phyloP scores from a whole-genome alignment of 2,797 vertebrate species.

The Macropodus opercularis region DNA sequence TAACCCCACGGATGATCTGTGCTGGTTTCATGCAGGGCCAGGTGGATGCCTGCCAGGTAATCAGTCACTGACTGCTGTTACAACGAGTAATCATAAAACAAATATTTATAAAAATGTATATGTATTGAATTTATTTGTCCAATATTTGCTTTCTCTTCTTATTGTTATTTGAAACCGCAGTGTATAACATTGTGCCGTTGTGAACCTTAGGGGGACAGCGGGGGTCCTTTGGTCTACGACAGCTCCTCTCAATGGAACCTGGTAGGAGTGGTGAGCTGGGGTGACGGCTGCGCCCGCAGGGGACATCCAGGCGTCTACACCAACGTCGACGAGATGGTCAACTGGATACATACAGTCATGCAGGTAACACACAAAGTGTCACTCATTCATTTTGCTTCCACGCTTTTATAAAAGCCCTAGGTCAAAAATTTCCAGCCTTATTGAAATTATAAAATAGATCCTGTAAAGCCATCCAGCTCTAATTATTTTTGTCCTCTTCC shows the following conservation, averaged over 20 bases:
- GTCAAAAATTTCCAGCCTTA: not conserved
- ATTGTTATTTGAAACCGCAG: too few relatives aligned
- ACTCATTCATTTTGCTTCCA: too few relatives aligned
- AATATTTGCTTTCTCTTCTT: not conserved
- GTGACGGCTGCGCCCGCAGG: constrained; percentile 86
- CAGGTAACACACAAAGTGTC: constrained; percentile 75
- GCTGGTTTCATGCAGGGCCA: constrained; percentile 83
- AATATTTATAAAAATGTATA: too few relatives aligned
- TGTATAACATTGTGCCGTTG: constrained; percentile 3
- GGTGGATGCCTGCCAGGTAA: constrained; percentile 93
- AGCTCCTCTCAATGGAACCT: constrained; percentile 69
- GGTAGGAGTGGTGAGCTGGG: constrained; percentile 94
- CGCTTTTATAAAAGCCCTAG: not conserved
- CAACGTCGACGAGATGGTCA: constrained; percentile 82
- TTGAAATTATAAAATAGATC: too few relatives aligned
- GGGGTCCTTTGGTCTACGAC: constrained; percentile 87
- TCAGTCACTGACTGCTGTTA: not conserved
- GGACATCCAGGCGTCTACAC: constrained; percentile 87
- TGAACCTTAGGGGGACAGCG: constrained; percentile 89
- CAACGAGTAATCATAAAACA: too few relatives aligned
- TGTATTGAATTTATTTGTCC: too few relatives aligned
- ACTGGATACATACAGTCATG: constrained; percentile 86
- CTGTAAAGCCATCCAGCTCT: too few relatives aligned
- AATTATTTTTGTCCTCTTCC: constrained; percentile 7
- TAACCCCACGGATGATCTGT: constrained; percentile 88